phyloP scores from a whole-genome alignment of 1,140 invertebrate genomes.

The Listronotus oregonensis region DNA sequence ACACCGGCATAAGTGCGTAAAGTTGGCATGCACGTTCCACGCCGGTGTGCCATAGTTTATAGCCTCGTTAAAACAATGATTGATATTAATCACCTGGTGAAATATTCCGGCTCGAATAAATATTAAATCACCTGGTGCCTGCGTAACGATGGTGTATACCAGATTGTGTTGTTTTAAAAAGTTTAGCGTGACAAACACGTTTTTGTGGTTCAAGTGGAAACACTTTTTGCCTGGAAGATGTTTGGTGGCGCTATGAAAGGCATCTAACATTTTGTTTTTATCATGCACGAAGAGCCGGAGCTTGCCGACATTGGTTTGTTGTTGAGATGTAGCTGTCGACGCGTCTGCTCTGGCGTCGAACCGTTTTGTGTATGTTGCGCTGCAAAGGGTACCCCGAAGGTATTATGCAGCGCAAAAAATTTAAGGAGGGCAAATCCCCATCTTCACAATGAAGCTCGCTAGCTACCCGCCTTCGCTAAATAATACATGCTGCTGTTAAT shows the following conservation, averaged over 20 bases:
- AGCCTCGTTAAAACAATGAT: constrained; percentile 5
- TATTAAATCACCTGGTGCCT: neutral
- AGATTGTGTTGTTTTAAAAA: constrained; percentile 4
- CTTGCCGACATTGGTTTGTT: constrained; percentile 1
- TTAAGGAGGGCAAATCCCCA: constrained; percentile 5
- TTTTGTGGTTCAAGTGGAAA: constrained; percentile 9
- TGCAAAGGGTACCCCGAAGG: constrained; percentile 1
- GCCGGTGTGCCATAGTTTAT: constrained; percentile 11
- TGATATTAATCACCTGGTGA: constrained; percentile 10
- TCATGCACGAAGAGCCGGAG: constrained; percentile 10
- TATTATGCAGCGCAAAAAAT: constrained; percentile 9
- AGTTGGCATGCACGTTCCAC: constrained; percentile 7
- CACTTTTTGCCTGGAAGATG: neutral
- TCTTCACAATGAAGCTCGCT: constrained; percentile 10
- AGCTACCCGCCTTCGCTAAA: constrained; percentile 10
- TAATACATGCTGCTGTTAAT: constrained; percentile 6
- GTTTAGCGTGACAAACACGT: neutral
- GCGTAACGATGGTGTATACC: neutral
- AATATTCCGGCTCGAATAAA: neutral
- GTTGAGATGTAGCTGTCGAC: neutral
- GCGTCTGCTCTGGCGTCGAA: neutral
- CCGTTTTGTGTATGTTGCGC: neutral
- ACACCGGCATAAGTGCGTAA: constrained; percentile 9
- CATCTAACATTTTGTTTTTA: constrained; percentile 13
- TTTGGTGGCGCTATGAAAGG: constrained; percentile 4